phyloP scores from a whole-genome alignment of 2,888 invertebrate species.

The Drosophila bunnanda region DNA sequence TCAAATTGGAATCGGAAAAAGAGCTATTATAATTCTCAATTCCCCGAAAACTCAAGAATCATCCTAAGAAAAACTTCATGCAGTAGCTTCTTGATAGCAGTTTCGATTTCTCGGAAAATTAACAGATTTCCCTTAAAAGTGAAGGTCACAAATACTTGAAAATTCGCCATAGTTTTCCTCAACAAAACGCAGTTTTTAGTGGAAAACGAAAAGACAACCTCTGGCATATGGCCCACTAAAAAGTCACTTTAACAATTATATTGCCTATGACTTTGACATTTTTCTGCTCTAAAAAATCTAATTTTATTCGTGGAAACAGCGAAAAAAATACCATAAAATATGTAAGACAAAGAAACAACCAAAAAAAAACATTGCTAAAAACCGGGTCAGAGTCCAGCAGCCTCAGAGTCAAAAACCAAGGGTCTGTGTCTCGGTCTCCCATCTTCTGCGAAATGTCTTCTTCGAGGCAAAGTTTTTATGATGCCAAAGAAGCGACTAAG shows the following conservation, averaged over 20 bases:
- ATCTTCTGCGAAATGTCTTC: slow-evolving; percentile 63
- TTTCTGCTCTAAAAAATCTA: slow-evolving; percentile 76
- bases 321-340: slow-evolving; percentile 56
- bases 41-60: slow-evolving; percentile 1
- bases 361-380: slow-evolving; percentile 67
- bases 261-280: slow-evolving; percentile 43
- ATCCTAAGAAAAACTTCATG: neutral
- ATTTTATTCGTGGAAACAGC: slow-evolving; percentile 74
- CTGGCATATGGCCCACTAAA: slow-evolving; percentile 49
- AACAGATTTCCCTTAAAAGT: neutral
- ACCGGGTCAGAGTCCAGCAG: slow-evolving; percentile 60
- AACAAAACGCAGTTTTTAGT: slow-evolving; percentile 39
- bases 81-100: slow-evolving; percentile 21
- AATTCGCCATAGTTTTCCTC: slow-evolving; percentile 6
- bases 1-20: too few relatives aligned
- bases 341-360: slow-evolving; percentile 24
- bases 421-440: slow-evolving; percentile 29
- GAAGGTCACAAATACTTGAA: slow-evolving; percentile 32
- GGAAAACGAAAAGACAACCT: slow-evolving; percentile 33
- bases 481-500: slow-evolving; percentile 53
- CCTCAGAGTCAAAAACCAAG: slow-evolving; percentile 30
- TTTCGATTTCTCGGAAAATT: slow-evolving; percentile 1
- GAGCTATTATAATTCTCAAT: neutral
- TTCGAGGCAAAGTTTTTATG: slow-evolving; percentile 61
- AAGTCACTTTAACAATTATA: slow-evolving; percentile 54